A percentile compares a stretch with the other conserved stretches of the same genome.
These are phyloP conservation scores for Lymantria monacha DNA, from an alignment of 2,888 invertebrate species.

Conservation along the genomic window DNA sequence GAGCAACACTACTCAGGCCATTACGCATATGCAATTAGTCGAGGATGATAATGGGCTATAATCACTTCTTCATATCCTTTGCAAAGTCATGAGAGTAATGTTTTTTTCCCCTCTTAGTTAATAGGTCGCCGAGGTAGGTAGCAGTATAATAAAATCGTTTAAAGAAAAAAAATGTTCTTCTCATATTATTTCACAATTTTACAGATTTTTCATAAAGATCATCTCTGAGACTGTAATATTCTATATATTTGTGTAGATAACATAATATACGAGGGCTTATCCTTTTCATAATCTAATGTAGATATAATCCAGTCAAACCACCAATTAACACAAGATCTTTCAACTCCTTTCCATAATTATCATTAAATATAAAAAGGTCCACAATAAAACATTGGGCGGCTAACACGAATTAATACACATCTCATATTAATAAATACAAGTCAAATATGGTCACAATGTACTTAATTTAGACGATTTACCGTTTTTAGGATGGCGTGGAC, in stretches of 20 bases:
- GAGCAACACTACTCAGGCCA: no score
- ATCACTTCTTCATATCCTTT: no score
- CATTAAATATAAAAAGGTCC: conserved; percentile 30
- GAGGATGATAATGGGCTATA: no score
- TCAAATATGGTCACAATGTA: conserved; percentile 49
- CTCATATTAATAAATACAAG: conserved; percentile 40
- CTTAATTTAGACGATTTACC: conserved; percentile 70
- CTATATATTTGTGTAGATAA: neutral
- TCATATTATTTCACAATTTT: no score
- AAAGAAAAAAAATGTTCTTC: no score
- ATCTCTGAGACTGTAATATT: no score
- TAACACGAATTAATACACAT: conserved; percentile 37
- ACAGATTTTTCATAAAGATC: no score
- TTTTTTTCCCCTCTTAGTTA: no score
- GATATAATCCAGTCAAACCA: conserved; percentile 16
- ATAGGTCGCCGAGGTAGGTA: no score
- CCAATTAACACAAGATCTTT: conserved; percentile 31
- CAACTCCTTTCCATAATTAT: conserved; percentile 23
- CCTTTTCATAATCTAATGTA: conserved; percentile 19
- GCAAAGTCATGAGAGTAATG: no score
- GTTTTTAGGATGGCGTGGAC: conserved; percentile 51
- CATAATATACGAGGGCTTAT: conserved; percentile 2
- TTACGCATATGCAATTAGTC: no score
- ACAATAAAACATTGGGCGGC: conserved; percentile 20
- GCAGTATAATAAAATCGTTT: no score